Conservation (phyloP, 2,888 invertebrate species). For the Dryobotodes eremita region DNA sequence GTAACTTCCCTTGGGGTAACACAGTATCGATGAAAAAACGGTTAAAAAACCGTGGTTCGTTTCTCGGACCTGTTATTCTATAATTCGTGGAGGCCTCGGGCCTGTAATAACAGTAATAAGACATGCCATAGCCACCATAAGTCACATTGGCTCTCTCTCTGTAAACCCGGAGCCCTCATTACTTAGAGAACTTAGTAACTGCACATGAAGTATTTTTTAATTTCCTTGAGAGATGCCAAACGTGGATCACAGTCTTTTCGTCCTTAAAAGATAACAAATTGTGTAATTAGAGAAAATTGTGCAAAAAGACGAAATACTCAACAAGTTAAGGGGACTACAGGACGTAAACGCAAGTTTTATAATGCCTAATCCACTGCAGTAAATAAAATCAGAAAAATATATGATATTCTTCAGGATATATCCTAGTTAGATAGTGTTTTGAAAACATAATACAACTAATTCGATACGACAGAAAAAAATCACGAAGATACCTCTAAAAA, state of each 20-base stretch:
- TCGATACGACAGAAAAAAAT: too few relatives aligned
- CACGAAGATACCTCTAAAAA: too few relatives aligned
- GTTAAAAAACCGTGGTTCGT: slow-evolving; percentile 57
- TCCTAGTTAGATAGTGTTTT: too few relatives aligned
- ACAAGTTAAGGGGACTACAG: too few relatives aligned
- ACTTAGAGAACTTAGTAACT: slow-evolving; percentile 69
- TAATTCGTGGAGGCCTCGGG: slow-evolving; percentile 81
- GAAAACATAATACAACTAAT: too few relatives aligned
- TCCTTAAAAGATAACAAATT: slow-evolving; percentile 30
- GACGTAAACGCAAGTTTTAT: too few relatives aligned
- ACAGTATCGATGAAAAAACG: slow-evolving; percentile 70
- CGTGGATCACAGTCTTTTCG: slow-evolving; percentile 3
- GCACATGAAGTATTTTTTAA: slow-evolving; percentile 66
- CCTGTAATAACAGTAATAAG: slow-evolving; percentile 87
- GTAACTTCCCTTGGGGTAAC: slow-evolving; percentile 71
- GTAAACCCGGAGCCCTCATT: slow-evolving; percentile 67
- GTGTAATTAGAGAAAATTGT: slow-evolving; percentile 19
- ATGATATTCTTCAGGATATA: too few relatives aligned
- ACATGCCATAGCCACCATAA: slow-evolving; percentile 79
- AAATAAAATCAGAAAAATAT: too few relatives aligned
- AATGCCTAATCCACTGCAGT: too few relatives aligned
- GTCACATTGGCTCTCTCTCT: slow-evolving; percentile 77
- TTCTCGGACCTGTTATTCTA: slow-evolving; percentile 75
- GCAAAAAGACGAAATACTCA: slow-evolving; percentile 10
- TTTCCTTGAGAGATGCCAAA: slow-evolving; percentile 37